Conservation (phyloP, 2,888 invertebrate genomes). For the Diabrotica balteata region DNA sequence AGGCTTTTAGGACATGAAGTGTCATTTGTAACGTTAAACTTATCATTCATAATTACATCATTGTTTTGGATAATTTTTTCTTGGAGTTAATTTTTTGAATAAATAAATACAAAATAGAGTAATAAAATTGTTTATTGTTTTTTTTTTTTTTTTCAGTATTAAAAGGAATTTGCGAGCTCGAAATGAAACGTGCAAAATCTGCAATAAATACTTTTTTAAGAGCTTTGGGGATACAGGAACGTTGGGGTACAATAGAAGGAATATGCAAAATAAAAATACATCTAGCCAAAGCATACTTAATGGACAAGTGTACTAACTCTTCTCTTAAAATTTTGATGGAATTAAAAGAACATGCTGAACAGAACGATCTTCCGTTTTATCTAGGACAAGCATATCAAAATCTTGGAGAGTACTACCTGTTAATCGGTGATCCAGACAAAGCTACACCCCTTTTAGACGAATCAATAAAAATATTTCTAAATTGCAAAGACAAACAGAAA, state of each 20-base stretch:
- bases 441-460: slow-evolving; percentile 52
- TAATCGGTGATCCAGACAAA: slow-evolving; percentile 46
- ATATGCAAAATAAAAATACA: slow-evolving; percentile 65
- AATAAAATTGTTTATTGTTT: background rate
- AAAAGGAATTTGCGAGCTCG: slow-evolving; percentile 64
- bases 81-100: no score
- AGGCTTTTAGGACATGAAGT: background rate
- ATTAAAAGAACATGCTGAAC: slow-evolving; percentile 33
- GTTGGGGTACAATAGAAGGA: slow-evolving; percentile 58
- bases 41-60: slow-evolving; percentile 75
- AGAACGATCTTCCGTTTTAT: slow-evolving; percentile 48
- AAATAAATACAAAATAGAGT: background rate
- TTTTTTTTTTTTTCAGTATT: slow-evolving; percentile 48
- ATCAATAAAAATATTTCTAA: slow-evolving; percentile 51
- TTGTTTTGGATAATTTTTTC: no score
- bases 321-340: slow-evolving; percentile 45
- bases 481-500: slow-evolving; percentile 29
- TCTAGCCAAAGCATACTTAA: slow-evolving; percentile 64
- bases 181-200: slow-evolving; percentile 61
- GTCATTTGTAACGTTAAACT: slow-evolving; percentile 9
- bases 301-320: slow-evolving; percentile 31
- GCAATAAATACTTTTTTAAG: slow-evolving; percentile 63
- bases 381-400: slow-evolving; percentile 53
- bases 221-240: slow-evolving; percentile 60
- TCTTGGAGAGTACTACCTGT: slow-evolving; percentile 56